Base-by-base conservation (phyloP, 1,140 invertebrate genomes). In the Pseudomyrmex flavicornis region DNA sequence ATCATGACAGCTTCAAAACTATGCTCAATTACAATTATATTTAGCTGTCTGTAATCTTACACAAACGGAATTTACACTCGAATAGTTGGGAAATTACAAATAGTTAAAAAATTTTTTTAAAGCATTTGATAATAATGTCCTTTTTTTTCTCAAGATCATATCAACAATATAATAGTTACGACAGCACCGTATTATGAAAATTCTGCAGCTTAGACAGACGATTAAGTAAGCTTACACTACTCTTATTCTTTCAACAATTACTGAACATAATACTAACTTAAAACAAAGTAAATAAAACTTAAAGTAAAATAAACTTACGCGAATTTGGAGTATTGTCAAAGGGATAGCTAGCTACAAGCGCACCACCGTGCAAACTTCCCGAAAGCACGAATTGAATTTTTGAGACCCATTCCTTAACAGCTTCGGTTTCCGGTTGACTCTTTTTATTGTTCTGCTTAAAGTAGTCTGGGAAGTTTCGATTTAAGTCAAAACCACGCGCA, bases 381-480 rank as follows among this genome's bases (percentile, higher is more conserved):
- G 98, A 98, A 2, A 99, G 93, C 15, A 98, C 97, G 91, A 99
- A 99, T 93, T 98, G 97, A 83, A 98, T 98, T 93, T 98, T 97
- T 56, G 97, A 97, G 48, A 98, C 96, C 98, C 98, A 99, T 90
- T 98, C 97, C 94, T 99, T 99, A 1, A 99, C 97, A 1, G 98
- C 98, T 88, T 98, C 97, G 0, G 98, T 99, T 95, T 99, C 99
- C 2, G 98, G 98, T 92, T 98, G 98, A 2, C 97, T 96, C 26
- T 96, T 95, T 89, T 97, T 97, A 84, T 97, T 97, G 93, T 98
- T 98, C 89, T 97, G 96, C 91, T 98, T 98, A 94, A 98, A 98
- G 92, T 97, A 98, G 94, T 99, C 98, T 0, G 98, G 98, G 94
- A 98, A 99, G 94, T 98, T 98, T 66, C 98, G 96, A 94, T 99